Conservation (phyloP, 53 echinoderm and acorn worm genomes). For the Paracentrotus lividus region DNA sequence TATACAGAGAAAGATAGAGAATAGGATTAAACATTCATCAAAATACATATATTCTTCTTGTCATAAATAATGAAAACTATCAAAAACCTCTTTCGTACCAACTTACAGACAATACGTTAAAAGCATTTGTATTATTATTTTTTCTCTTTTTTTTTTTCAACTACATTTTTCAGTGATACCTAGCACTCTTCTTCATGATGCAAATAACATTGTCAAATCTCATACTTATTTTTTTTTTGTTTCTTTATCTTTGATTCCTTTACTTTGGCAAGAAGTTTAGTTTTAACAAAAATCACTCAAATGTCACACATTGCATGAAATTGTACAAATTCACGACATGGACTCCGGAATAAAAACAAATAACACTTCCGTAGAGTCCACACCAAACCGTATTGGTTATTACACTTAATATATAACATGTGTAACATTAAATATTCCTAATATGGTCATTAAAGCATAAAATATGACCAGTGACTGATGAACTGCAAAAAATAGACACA, state of each 20-base stretch:
- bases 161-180: neutral
- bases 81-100: conserved; percentile 8
- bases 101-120: conserved; percentile 14
- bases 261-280: conserved; percentile 32
- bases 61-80: conserved; percentile 30
- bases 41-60: neutral
- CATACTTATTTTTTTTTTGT: neutral
- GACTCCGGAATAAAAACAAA: conserved; percentile 44
- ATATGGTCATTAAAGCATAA: conserved; percentile 22
- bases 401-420: conserved; percentile 39
- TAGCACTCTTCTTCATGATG: neutral
- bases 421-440: neutral
- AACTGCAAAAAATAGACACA: neutral
- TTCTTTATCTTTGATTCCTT: neutral
- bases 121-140: neutral
- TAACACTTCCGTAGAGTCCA: conserved; percentile 28
- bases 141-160: conserved; percentile 48
- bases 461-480: neutral
- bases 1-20: neutral
- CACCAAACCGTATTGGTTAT: neutral
- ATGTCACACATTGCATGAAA: neutral
- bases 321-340: neutral
- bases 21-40: neutral
- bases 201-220: neutral
- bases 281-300: conserved; percentile 4